phyloP scores from a whole-genome alignment of 2,113 vertebrate genomes.

The Embiotoca jacksoni region DNA sequence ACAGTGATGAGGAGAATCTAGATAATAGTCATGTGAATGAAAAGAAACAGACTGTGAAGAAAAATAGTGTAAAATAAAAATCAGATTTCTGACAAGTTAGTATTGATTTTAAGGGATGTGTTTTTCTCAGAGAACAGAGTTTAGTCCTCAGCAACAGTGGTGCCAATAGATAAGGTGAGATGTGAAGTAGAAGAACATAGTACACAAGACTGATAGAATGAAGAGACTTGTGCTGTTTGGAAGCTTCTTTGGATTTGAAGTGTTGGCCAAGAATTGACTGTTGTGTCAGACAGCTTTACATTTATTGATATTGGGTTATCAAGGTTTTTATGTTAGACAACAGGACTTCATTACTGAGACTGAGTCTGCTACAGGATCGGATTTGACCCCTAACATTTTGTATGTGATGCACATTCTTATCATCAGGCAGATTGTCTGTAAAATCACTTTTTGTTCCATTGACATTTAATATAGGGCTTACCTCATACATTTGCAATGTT shows the following conservation, averaged over 20 bases:
- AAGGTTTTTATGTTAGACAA: slow-evolving; percentile 3
- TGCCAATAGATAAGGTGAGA: slow-evolving; percentile 24
- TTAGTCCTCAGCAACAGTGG: background rate
- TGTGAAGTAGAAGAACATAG: slow-evolving; percentile 36
- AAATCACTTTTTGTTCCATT: background rate
- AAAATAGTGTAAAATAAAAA: background rate
- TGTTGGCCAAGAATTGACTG: slow-evolving; percentile 2
- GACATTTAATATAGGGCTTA: background rate
- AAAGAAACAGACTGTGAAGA: too few relatives aligned
- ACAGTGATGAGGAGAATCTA: too few relatives aligned
- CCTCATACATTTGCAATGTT: background rate
- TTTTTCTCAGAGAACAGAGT: background rate
- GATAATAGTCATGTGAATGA: too few relatives aligned
- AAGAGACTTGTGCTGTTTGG: slow-evolving; percentile 13
- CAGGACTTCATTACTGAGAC: background rate
- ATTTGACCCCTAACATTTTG: background rate
- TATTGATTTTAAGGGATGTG: too few relatives aligned
- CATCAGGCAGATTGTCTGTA: background rate
- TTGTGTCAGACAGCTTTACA: background rate
- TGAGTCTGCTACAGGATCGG: background rate
- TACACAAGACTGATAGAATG: slow-evolving; percentile 41
- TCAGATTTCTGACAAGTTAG: too few relatives aligned
- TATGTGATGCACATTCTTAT: background rate
- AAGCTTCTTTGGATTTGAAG: slow-evolving; percentile 63
- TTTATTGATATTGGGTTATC: background rate